Conservation (phyloP, 2,113 vertebrate species). For the Anser cygnoides region DNA sequence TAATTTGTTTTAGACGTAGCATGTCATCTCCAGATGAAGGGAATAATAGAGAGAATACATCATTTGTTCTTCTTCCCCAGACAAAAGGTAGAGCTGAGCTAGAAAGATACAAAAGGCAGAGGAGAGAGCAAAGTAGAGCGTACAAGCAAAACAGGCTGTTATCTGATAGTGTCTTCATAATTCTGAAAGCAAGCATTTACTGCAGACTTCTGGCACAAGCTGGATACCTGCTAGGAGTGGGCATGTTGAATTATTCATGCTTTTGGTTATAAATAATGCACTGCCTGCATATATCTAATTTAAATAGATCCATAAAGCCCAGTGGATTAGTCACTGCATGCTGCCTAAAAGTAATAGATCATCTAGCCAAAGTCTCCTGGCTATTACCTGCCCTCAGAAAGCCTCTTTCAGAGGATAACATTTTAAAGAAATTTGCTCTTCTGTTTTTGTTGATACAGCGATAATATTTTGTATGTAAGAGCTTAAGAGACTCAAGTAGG, state of each 20-base stretch:
- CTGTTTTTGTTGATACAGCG: constrained; percentile 14
- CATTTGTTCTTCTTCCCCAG: neutral
- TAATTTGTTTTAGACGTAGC: constrained; percentile 27
- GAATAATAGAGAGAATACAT: neutral
- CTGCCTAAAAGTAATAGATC: constrained; percentile 57
- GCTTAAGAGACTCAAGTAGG: neutral
- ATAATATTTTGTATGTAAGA: neutral
- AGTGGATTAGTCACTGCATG: constrained; percentile 56
- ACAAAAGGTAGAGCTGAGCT: neutral
- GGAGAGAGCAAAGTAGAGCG: neutral
- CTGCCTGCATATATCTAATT: constrained; percentile 65
- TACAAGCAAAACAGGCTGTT: neutral
- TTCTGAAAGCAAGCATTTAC: constrained; percentile 22
- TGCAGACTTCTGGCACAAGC: constrained; percentile 21
- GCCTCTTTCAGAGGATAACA: neutral
- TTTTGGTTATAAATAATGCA: constrained; percentile 75
- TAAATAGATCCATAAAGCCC: constrained; percentile 59
- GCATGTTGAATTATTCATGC: constrained; percentile 72
- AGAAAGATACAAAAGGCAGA: neutral
- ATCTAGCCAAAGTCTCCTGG: constrained; percentile 38
- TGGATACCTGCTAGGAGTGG: constrained; percentile 66
- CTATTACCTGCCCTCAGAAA: constrained; percentile 25
- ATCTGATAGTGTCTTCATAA: neutral
- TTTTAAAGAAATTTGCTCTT: neutral
- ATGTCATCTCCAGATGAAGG: neutral